A percentile compares a stretch with the other conserved stretches of the same genome.
Evolutionary conservation across 2,888 invertebrate genomes (phyloP).

Genomic region (Deladenus siricidicola): DNA sequence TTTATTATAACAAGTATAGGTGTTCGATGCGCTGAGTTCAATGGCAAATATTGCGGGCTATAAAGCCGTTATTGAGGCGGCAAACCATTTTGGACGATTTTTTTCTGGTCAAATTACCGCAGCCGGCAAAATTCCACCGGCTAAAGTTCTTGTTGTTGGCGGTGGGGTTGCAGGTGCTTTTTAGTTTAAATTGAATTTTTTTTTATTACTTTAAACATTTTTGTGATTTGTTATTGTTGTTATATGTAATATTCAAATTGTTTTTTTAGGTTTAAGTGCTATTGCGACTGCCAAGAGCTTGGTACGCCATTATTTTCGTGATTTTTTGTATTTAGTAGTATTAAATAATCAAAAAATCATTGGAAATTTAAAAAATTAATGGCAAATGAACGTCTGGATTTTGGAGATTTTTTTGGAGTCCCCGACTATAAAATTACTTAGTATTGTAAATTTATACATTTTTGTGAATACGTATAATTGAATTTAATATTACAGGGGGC

Average conservation of each 20-base stretch:
- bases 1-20: no score
- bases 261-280: slow-evolving; percentile 64
- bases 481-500: slow-evolving; percentile 61
- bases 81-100: slow-evolving; percentile 79
- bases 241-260: no score
- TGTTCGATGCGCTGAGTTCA: slow-evolving; percentile 78
- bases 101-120: slow-evolving; percentile 84
- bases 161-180: slow-evolving; percentile 70
- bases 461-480: not conserved
- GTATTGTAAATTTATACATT: no score
- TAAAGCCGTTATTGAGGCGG: slow-evolving; percentile 75
- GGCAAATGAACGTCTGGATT: no score
- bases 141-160: slow-evolving; percentile 77
- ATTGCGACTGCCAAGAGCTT: slow-evolving; percentile 75
- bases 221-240: not conserved
- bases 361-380: not conserved
- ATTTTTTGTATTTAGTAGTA: not conserved
- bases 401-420: no score
- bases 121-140: slow-evolving; percentile 72
- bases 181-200: not conserved
- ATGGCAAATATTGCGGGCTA: slow-evolving; percentile 79
- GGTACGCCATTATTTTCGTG: slow-evolving; percentile 50
- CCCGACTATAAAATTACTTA: no score
- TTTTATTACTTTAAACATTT: not conserved
- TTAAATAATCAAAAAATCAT: not conserved